phyloP scores from a whole-genome alignment of 2,888 invertebrate species.

The Lepetodrilus schrolli region DNA sequence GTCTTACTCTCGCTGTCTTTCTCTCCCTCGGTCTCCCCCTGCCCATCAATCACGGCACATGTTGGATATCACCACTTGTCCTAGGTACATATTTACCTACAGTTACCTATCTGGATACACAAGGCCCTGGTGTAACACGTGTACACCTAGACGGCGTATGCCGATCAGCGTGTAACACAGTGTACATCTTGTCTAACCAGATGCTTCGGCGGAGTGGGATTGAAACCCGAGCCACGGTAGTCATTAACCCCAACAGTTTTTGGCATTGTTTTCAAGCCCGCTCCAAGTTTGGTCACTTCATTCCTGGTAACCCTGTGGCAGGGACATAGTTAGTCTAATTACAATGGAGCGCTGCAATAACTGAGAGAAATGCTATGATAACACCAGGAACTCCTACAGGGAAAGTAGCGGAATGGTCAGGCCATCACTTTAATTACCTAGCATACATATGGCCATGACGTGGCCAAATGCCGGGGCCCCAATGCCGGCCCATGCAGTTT shows the following conservation, averaged over 20 bases:
- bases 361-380: neutral
- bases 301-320: neutral
- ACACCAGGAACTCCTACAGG: neutral
- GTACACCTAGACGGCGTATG: slow-evolving; percentile 12
- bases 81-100: neutral
- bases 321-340: neutral
- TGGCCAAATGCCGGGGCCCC: neutral
- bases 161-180: slow-evolving; percentile 15
- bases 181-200: slow-evolving; percentile 25
- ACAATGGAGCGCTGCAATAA: neutral
- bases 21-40: neutral
- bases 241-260: neutral
- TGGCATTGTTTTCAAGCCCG: slow-evolving; percentile 9
- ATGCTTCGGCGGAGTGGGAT: neutral
- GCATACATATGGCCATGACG: slow-evolving; percentile 6
- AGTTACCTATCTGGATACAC: neutral
- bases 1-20: neutral
- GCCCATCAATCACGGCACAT: neutral
- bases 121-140: neutral
- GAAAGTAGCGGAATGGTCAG: neutral
- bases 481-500: neutral
- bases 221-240: slow-evolving; percentile 9
- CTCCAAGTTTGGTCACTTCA: slow-evolving; percentile 17
- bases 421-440: slow-evolving; percentile 2
- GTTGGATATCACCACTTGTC: neutral